Percentiles rank a stretch among this genome's conserved stretches.
These are phyloP conservation scores for Petrolisthes manimaculis DNA, from an alignment of 2,888 invertebrate genomes.

Conservation along the genomic window DNA sequence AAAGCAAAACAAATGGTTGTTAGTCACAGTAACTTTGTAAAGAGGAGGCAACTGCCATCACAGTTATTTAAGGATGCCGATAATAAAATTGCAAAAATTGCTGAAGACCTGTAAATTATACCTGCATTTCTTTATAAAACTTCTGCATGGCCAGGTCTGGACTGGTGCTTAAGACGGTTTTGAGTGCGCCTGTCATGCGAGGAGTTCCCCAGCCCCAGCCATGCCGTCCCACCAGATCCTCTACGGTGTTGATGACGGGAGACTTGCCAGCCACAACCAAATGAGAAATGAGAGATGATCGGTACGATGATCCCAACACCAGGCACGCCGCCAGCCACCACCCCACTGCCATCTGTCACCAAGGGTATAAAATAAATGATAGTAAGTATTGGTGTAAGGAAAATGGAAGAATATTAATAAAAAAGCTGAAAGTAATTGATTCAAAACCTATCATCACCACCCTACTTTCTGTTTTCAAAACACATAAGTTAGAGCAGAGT, in stretches of 20 bases:
- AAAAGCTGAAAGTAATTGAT: too few relatives aligned
- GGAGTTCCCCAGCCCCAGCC: conserved; percentile 9
- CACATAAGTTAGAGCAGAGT: too few relatives aligned
- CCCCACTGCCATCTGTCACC: conserved; percentile 11
- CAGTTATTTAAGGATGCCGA: too few relatives aligned
- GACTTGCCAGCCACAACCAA: conserved; percentile 5
- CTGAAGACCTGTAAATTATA: background rate
- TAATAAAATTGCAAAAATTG: too few relatives aligned
- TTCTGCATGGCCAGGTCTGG: background rate
- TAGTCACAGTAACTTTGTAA: too few relatives aligned
- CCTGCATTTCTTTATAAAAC: conserved; percentile 7
- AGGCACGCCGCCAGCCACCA: background rate
- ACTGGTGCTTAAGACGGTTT: conserved; percentile 17
- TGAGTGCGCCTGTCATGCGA: conserved; percentile 11
- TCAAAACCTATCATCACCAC: too few relatives aligned
- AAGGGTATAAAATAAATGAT: background rate
- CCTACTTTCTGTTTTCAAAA: too few relatives aligned
- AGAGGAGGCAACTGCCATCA: too few relatives aligned
- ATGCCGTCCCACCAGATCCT: conserved; percentile 9
- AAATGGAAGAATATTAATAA: too few relatives aligned
- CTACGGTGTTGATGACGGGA: conserved; percentile 6
- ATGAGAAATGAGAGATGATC: conserved; percentile 16
- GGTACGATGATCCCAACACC: background rate
- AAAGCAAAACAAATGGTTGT: too few relatives aligned
- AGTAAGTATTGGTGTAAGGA: too few relatives aligned